Base-by-base conservation (phyloP, 2,888 invertebrate genomes). In the Aplocera efformata region DNA sequence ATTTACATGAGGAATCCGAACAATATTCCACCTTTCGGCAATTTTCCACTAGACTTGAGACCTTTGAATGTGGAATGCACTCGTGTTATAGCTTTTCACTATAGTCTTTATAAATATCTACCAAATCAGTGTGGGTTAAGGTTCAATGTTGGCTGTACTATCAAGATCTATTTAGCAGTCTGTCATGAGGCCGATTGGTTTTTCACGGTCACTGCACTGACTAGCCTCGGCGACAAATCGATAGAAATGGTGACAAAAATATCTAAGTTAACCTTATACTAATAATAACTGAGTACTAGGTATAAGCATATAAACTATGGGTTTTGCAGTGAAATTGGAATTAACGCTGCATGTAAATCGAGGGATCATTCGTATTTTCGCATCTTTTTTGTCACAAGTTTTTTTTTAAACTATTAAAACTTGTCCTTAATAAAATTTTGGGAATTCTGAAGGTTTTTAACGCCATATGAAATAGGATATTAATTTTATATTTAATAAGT, bases 201-300 rank as follows among this genome's bases (percentile, higher is more conserved):
- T 66, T 72, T 75, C 73, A 75, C 67, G 74, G 74, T 55, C 72
- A 68, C 35, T 68, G 66, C 66, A 60, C 60, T 58, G 59, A 55
- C 56, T 60, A 41, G 53, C 45, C 52, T 49, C 48, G 56, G 29
- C 44, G 20, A 26, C 24, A 39, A 21, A 32, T 42, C 27, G 27
- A 34, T 35, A 42, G 20, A 25, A 4, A 10, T 21, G 2, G 2
- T 17, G 13, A n/a, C n/a, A n/a, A n/a, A n/a, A n/a, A n/a, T n/a
- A n/a, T n/a, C n/a, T n/a, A n/a, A n/a, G n/a, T n/a, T n/a, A n/a
- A n/a, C n/a, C n/a, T n/a, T n/a, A n/a, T n/a, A n/a, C n/a, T n/a
- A n/a, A n/a, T n/a, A n/a, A n/a, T n/a, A n/a, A n/a, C n/a, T n/a
- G n/a, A n/a, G n/a, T n/a, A n/a, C n/a, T n/a, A n/a, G n/a, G n/a